phyloP scores from a whole-genome alignment of 2,113 vertebrate genomes.

The Solenodon paradoxus region DNA sequence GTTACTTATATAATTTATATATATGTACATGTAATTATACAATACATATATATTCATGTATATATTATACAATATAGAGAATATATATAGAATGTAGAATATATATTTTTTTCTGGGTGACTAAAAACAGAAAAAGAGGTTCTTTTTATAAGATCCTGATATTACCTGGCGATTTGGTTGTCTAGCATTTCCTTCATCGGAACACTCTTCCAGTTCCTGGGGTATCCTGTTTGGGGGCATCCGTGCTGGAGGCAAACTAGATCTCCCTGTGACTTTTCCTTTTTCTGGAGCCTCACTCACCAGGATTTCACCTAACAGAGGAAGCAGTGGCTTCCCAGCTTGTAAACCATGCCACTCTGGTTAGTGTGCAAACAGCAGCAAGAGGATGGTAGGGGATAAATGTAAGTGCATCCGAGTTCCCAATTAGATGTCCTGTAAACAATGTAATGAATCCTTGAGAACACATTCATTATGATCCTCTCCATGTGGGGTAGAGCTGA shows the following conservation, averaged over 20 bases:
- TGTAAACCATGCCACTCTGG: not conserved
- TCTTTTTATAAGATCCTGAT: not conserved
- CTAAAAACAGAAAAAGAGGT: not conserved
- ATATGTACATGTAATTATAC: no score
- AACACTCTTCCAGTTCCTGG: not conserved
- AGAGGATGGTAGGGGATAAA: not conserved
- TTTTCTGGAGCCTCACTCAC: not conserved
- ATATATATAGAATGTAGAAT: no score
- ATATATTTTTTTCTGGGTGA: no score
- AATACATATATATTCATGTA: no score
- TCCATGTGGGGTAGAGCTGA: conserved; percentile 12
- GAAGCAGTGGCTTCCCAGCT: not conserved
- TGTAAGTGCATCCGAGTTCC: not conserved
- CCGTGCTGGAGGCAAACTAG: not conserved
- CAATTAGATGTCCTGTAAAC: conserved; percentile 32
- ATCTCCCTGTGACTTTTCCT: not conserved
- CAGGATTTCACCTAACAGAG: not conserved
- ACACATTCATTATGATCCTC: not conserved
- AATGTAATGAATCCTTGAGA: conserved; percentile 42
- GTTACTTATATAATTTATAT: no score
- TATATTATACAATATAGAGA: no score
- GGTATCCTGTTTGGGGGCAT: not conserved
- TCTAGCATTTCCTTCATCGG: not conserved
- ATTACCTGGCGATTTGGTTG: not conserved
- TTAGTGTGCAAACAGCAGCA: not conserved